These are phyloP conservation scores for Nycticebus coucang DNA, from an alignment of 2,113 vertebrate species.

Conservation along the genomic window DNA sequence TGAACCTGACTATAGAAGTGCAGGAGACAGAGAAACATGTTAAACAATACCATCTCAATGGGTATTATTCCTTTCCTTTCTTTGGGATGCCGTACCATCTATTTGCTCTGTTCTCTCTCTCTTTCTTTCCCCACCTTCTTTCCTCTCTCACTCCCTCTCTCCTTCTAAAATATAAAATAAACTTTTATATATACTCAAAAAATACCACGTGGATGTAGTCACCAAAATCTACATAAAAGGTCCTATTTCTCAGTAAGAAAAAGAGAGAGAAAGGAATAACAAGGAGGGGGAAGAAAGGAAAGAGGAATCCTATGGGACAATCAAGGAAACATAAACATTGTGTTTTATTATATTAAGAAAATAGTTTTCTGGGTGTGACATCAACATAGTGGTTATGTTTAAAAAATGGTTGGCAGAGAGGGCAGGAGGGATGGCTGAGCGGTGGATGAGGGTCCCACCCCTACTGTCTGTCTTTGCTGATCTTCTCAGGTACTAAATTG, in stretches of 20 bases:
- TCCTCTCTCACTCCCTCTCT: no score
- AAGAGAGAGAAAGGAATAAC: no score
- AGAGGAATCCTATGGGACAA: not conserved
- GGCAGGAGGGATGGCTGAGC: not conserved
- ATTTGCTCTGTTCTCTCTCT: no score
- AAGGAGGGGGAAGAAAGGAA: no score
- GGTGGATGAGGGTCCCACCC: not conserved
- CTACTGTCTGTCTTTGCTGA: not conserved
- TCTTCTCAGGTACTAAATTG: not conserved
- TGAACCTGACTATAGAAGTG: not conserved
- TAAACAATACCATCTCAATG: not conserved
- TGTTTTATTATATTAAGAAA: slow-evolving; percentile 5
- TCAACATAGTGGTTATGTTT: not conserved
- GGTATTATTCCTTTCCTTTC: no score
- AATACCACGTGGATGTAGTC: not conserved
- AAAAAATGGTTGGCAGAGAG: not conserved
- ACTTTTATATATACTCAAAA: no score
- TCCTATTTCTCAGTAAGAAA: not conserved
- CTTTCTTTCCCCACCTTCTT: no score
- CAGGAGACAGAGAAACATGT: not conserved
- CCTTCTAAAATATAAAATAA: no score
- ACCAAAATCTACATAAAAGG: not conserved
- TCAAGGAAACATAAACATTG: not conserved
- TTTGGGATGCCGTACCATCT: no score
- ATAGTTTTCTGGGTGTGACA: not conserved